phyloP scores from a whole-genome alignment of 2,888 invertebrate species.

The Liposcelis brunnea region DNA sequence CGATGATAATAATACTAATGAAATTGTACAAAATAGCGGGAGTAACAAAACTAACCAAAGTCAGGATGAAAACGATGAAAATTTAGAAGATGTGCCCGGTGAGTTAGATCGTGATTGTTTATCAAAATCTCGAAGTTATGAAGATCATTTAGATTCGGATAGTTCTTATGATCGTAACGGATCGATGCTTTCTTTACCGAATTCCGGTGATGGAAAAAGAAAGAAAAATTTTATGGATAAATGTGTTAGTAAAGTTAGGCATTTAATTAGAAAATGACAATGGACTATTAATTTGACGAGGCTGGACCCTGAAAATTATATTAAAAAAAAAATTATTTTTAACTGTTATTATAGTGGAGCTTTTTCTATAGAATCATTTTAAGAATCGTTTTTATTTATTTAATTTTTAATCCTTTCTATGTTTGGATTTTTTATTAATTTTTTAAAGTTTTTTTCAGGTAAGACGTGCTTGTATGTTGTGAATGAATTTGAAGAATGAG shows the following conservation, averaged over 20 bases:
- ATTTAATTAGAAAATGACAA: constrained; percentile 39
- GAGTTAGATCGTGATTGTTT: constrained; percentile 13
- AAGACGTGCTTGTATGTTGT: too few relatives aligned
- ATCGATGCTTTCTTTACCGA: constrained; percentile 38
- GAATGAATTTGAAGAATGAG: too few relatives aligned
- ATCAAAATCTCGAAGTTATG: constrained; percentile 11
- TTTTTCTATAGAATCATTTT: too few relatives aligned
- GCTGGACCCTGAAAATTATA: too few relatives aligned
- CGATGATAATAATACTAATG: background rate
- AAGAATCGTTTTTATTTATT: too few relatives aligned
- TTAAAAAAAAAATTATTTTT: too few relatives aligned
- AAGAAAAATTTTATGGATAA: constrained; percentile 72
- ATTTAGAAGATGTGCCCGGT: constrained; percentile 14
- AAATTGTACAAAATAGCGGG: constrained; percentile 2
- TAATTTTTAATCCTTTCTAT: too few relatives aligned
- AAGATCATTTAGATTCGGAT: constrained; percentile 15
- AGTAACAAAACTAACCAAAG: background rate
- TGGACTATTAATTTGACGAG: background rate
- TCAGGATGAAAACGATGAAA: background rate
- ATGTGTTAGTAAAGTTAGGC: constrained; percentile 67
- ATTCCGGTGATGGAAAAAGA: constrained; percentile 41
- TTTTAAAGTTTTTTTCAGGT: too few relatives aligned
- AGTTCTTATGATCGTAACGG: constrained; percentile 24
- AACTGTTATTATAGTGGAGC: too few relatives aligned
- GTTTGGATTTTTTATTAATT: too few relatives aligned